phyloP scores from a whole-genome alignment of 1,140 invertebrate species.

The Argopecten irradians region DNA sequence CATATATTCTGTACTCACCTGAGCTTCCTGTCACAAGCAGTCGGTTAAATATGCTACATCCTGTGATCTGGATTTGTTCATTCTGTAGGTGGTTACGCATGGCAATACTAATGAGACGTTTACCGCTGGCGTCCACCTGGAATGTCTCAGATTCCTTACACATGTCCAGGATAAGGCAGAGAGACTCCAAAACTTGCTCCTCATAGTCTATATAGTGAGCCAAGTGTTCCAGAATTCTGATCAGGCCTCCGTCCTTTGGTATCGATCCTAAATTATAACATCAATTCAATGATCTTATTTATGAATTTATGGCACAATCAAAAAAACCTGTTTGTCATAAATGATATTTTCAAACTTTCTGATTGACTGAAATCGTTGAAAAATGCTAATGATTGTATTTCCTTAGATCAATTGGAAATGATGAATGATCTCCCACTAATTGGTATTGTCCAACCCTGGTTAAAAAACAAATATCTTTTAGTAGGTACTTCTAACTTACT shows the following conservation, averaged over 20 bases:
- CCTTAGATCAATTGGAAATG: too few species aligned
- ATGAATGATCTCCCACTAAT: too few species aligned
- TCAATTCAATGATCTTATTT: not conserved
- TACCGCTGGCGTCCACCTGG: slow-evolving; percentile 56
- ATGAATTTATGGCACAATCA: not conserved
- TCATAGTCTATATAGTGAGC: slow-evolving; percentile 68
- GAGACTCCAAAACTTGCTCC: slow-evolving; percentile 62
- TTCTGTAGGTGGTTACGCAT: slow-evolving; percentile 54
- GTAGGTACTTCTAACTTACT: too few species aligned
- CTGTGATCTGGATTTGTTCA: slow-evolving; percentile 65
- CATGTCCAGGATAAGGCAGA: slow-evolving; percentile 65
- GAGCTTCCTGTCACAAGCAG: slow-evolving; percentile 66
- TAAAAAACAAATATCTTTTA: too few species aligned
- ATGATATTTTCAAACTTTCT: too few species aligned
- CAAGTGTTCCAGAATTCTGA: slow-evolving; percentile 61
- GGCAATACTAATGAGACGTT: slow-evolving; percentile 46
- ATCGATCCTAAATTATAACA: slow-evolving; percentile 55
- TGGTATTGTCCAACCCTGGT: too few species aligned
- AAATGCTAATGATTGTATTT: too few species aligned
- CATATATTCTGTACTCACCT: not conserved
- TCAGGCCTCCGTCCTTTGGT: slow-evolving; percentile 59
- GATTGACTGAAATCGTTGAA: too few species aligned
- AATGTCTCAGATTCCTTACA: slow-evolving; percentile 55
- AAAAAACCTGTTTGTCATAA: not conserved
- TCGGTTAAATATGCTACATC: slow-evolving; percentile 67